These are phyloP conservation scores for Micropterix aruncella DNA, from an alignment of 2,888 invertebrate genomes.

Conservation along the genomic window DNA sequence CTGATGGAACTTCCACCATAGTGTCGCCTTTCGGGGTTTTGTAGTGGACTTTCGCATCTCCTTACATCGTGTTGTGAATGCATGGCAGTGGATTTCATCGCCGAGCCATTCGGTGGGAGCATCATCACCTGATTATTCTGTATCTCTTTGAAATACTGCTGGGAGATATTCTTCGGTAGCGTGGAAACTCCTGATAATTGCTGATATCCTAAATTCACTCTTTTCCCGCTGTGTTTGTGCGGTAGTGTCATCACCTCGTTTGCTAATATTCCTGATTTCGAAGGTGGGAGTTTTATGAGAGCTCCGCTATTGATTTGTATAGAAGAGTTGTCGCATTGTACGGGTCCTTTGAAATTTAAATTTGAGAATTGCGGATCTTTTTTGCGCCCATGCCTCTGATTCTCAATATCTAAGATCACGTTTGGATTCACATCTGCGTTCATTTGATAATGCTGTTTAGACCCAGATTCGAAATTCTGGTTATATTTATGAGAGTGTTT, in stretches of 20 bases:
- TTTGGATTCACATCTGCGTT: constrained; percentile 66
- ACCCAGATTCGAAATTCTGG: constrained; percentile 61
- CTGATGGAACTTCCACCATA: constrained; percentile 28
- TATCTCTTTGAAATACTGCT: constrained; percentile 40
- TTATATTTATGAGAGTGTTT: constrained; percentile 62
- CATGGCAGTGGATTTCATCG: constrained; percentile 24
- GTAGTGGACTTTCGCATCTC: constrained; percentile 19
- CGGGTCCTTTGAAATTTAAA: constrained; percentile 40
- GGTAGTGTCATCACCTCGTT: constrained; percentile 30
- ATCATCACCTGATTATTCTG: constrained; percentile 40
- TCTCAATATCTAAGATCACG: constrained; percentile 71
- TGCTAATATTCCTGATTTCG: constrained; percentile 42
- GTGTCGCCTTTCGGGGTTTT: constrained; percentile 13
- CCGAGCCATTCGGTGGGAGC: constrained; percentile 44
- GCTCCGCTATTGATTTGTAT: constrained; percentile 21
- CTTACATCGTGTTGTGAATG: constrained; percentile 31
- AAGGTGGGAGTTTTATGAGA: constrained; percentile 47
- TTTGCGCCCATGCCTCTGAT: constrained; percentile 30
- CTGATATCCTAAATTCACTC: constrained; percentile 34
- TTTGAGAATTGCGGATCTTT: constrained; percentile 39
- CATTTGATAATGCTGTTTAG: constrained; percentile 62
- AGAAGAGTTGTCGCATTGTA: constrained; percentile 31
- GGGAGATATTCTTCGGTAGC: constrained; percentile 44
- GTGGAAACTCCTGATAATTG: constrained; percentile 37
- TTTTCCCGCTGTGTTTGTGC: constrained; percentile 21